Evolutionary conservation across 2,797 vertebrate species (phyloP).

Genomic region (Myotis findleyi): DNA sequence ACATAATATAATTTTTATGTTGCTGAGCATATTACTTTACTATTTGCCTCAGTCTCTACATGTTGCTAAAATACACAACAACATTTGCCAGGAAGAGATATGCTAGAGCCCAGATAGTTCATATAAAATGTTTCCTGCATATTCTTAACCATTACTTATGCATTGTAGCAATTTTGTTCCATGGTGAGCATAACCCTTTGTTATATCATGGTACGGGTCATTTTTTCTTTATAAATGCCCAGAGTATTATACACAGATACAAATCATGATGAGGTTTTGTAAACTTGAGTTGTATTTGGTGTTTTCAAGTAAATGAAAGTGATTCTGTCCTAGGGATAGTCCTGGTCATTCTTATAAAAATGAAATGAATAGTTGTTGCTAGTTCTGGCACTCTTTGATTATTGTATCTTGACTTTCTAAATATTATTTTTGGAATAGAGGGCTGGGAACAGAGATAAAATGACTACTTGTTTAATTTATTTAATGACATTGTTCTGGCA

Average conservation of each 20-base stretch:
- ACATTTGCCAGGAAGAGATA: slow-evolving; percentile 21
- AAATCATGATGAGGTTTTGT: background rate
- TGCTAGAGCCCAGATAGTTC: background rate
- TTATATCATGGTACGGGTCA: background rate
- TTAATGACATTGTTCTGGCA: background rate
- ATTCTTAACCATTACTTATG: background rate
- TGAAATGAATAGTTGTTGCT: background rate
- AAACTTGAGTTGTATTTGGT: background rate
- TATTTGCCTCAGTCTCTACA: slow-evolving; percentile 16
- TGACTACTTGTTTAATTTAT: background rate
- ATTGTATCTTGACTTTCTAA: background rate
- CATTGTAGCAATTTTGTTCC: background rate
- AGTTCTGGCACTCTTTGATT: background rate
- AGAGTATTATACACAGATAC: background rate
- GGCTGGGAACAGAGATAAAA: background rate
- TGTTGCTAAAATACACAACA: slow-evolving; percentile 16
- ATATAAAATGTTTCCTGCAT: background rate
- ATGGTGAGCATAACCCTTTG: background rate
- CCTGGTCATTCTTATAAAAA: background rate
- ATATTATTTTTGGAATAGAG: background rate
- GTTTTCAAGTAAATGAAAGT: slow-evolving; percentile 3
- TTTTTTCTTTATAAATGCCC: slow-evolving; percentile 5
- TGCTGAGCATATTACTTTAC: slow-evolving; percentile 1
- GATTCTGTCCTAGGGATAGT: background rate
- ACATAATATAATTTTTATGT: slow-evolving; percentile 19